A percentile compares a stretch with the other conserved stretches of the same genome.
These are phyloP conservation scores for Nothocercus julius DNA, from an alignment of 2,113 vertebrate species.

Conservation along the genomic window DNA sequence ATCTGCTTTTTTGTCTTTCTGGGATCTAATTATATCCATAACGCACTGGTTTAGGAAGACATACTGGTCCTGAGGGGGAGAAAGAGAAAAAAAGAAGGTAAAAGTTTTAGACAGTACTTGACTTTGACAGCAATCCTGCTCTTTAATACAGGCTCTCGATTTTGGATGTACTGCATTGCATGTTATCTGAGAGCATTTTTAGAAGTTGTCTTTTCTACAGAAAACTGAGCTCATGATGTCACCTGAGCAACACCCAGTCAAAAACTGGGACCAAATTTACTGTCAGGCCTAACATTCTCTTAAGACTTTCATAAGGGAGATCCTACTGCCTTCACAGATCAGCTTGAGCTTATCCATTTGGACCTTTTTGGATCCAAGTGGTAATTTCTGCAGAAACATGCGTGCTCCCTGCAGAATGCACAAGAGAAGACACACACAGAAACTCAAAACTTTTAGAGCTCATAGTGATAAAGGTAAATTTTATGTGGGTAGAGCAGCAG, in stretches of 20 bases:
- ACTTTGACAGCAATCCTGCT: neutral
- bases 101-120: neutral
- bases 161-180: neutral
- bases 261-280: neutral
- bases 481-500: neutral
- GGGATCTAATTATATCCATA: constrained; percentile 90
- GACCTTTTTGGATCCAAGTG: neutral
- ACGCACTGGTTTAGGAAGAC: constrained; percentile 94
- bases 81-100: neutral
- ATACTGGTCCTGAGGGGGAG: constrained; percentile 88
- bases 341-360: neutral
- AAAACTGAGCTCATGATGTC: neutral
- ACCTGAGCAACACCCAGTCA: neutral
- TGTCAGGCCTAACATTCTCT: neutral
- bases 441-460: neutral
- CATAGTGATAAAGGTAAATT: neutral
- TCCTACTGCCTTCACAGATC: neutral
- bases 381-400: neutral
- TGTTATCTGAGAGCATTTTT: neutral
- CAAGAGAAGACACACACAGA: rapidly evolving
- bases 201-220: neutral
- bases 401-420: neutral
- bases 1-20: constrained; percentile 87
- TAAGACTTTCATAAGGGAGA: neutral
- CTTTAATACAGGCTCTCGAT: neutral